phyloP scores from a whole-genome alignment of 2,797 vertebrate genomes.

The Natrix natrix region DNA sequence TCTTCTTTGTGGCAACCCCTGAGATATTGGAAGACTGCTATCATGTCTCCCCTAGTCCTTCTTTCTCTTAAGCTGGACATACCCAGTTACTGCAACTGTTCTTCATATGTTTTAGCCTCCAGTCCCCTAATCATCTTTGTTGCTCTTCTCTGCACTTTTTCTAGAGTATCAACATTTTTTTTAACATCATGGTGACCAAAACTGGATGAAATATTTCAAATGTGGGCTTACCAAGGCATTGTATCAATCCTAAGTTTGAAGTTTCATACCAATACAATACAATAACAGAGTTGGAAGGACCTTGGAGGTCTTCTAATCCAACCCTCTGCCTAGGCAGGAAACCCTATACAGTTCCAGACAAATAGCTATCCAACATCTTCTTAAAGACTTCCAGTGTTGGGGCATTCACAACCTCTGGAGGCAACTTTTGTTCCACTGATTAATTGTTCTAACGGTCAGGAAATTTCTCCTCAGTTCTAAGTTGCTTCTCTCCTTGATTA shows the following conservation, averaged over 20 bases:
- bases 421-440: background rate
- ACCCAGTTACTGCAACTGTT: background rate
- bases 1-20: background rate
- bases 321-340: too few relatives aligned
- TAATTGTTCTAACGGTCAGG: background rate
- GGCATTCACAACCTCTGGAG: too few relatives aligned
- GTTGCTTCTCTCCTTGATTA: too few relatives aligned
- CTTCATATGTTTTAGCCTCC: background rate
- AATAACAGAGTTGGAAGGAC: too few relatives aligned
- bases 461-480: too few relatives aligned
- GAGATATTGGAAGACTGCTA: background rate
- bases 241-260: background rate
- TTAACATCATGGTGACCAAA: background rate
- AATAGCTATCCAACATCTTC: too few relatives aligned
- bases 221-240: background rate
- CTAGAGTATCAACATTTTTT: background rate
- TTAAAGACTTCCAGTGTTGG: too few relatives aligned
- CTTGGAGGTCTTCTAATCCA: too few relatives aligned
- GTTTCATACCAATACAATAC: background rate
- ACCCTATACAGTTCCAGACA: too few relatives aligned
- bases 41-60: background rate
- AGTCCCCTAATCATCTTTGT: background rate
- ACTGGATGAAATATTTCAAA: background rate
- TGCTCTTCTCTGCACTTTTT: background rate
- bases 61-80: background rate